Evolutionary conservation across 1,140 invertebrate genomes (phyloP), one percentile per base, ranked within the genome.

Genomic region (Ditylenchus dipsaci): DNA sequence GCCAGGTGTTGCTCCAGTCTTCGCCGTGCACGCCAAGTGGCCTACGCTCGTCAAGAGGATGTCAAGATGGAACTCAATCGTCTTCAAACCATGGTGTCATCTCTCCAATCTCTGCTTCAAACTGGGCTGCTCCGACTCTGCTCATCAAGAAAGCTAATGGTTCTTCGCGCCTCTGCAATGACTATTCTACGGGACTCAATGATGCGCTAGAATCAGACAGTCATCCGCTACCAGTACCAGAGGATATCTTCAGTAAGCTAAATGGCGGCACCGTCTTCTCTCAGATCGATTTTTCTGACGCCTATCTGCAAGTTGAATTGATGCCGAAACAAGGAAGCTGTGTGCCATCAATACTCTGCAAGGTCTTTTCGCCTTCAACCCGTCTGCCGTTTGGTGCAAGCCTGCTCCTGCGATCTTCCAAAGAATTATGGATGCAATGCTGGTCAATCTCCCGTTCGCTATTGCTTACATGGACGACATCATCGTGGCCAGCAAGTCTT

Each of bases 341-440:
- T 66, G 65, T 66, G 64, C 19, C 8, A 66, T 66, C 26, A 27
- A 27, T 13, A 66, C 65, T 7, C 65, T 67, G 21, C 26, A 23
- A 64, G 63, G 63, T n/a, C 81, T 27, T 77, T 86, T 80, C 63
- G 15, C 61, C 53, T 83, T 84, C 74, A 84, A 83, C 64, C 64
- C 81, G 53, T 63, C 86, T 7, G 80, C 76, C 1, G 87, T 85
- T 81, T 85, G 84, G 8, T 82, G 87, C 7, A 82, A 83, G 69
- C 81, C 80, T 26, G 84, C 85, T 0, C 84, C 86, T 76, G 83
- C 60, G 1, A 66, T 66, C 23, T 66, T 66, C 43, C 65, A 66
- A 27, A 64, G n/a, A 9, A 26, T 66, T 11, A 84, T 87, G 13
- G 82, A 85, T 56, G 68, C 81, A 69, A 64, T 83, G 1, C 61